Evolutionary conservation across 2,113 vertebrate genomes (phyloP).

Genomic region (Phaethon lepturus): DNA sequence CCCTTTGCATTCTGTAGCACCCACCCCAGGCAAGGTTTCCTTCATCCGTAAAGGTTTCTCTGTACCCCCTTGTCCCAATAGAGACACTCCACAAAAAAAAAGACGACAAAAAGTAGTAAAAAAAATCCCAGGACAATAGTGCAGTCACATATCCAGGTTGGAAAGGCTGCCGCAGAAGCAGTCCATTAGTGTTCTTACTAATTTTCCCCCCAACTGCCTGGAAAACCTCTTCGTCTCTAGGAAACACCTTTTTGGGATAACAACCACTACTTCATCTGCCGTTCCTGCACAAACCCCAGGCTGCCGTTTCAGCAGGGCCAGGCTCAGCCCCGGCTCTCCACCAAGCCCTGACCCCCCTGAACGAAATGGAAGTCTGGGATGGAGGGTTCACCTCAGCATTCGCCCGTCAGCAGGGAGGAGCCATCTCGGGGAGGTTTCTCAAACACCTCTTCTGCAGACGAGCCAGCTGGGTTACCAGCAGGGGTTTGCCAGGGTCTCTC

Average conservation of each 20-base stretch:
- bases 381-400: background rate
- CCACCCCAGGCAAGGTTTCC: background rate
- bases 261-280: rapidly evolving
- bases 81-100: background rate
- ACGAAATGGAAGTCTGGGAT: rapidly evolving
- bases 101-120: background rate
- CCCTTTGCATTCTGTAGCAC: background rate
- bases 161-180: background rate
- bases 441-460: too few species aligned
- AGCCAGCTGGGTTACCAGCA: background rate
- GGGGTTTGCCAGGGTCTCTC: background rate
- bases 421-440: background rate
- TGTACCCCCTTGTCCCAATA: background rate
- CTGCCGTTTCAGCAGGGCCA: background rate
- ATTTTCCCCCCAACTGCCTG: background rate
- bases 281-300: rapidly evolving
- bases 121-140: background rate
- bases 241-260: background rate
- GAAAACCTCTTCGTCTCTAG: background rate
- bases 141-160: background rate
- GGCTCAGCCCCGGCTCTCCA: background rate
- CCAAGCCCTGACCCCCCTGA: background rate
- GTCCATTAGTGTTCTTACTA: background rate
- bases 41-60: background rate
- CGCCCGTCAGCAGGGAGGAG: background rate